These are phyloP conservation scores for Heliconius cydno DNA, from an alignment of 2,888 invertebrate species.

Conservation along the genomic window DNA sequence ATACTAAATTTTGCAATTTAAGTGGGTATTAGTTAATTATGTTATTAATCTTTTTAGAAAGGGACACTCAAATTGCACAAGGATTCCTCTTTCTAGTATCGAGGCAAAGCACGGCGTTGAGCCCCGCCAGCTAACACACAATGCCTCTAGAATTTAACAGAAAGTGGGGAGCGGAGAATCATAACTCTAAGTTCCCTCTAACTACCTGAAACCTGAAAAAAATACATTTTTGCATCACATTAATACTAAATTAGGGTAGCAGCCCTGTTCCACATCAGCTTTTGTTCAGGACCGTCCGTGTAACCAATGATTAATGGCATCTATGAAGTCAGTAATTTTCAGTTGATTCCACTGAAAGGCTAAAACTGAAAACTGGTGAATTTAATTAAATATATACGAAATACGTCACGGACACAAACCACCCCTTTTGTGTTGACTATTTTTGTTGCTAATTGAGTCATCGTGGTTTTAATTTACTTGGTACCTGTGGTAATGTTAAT, in stretches of 20 bases:
- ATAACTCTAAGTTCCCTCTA: too few relatives aligned
- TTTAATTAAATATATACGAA: conserved; percentile 55
- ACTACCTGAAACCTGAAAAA: too few relatives aligned
- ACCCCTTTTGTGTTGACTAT: conserved; percentile 51
- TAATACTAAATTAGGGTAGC: conserved; percentile 5
- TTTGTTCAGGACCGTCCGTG: conserved; percentile 67
- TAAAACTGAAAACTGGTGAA: conserved; percentile 62
- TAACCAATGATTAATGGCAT: conserved; percentile 77
- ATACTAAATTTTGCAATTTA: not conserved
- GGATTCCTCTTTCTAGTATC: too few relatives aligned
- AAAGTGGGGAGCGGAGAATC: too few relatives aligned
- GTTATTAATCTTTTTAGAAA: too few relatives aligned
- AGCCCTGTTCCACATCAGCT: conserved; percentile 56
- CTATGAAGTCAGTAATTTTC: conserved; percentile 73
- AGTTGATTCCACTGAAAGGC: conserved; percentile 52
- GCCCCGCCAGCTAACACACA: too few relatives aligned
- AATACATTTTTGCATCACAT: too few relatives aligned
- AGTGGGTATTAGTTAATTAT: not conserved
- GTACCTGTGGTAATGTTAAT: conserved; percentile 4
- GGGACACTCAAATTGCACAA: too few relatives aligned
- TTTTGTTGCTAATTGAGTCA: conserved; percentile 43
- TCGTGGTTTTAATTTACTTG: conserved; percentile 1
- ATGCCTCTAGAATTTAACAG: too few relatives aligned
- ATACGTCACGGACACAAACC: conserved; percentile 51
- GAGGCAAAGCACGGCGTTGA: too few relatives aligned